Conservation (phyloP, 2,888 invertebrate species). For the Ethmia dodecea region DNA sequence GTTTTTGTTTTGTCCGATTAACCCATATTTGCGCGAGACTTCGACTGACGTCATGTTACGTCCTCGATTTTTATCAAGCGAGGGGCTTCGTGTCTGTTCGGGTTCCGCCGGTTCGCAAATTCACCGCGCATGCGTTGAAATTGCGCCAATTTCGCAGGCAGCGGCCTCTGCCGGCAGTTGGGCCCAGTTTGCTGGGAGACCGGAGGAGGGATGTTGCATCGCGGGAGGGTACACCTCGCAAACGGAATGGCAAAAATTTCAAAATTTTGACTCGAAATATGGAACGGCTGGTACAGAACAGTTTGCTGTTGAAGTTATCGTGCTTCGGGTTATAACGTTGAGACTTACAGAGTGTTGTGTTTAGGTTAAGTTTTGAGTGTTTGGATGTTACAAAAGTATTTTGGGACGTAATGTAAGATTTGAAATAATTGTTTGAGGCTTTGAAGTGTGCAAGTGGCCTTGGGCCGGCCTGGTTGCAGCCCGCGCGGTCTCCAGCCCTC, state of each 20-base stretch:
- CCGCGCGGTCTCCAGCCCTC: conserved; percentile 48
- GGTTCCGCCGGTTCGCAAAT: conserved; percentile 60
- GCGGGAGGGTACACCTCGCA: conserved; percentile 43
- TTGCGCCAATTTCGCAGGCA: conserved; percentile 72
- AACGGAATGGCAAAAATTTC: conserved; percentile 56
- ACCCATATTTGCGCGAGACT: conserved; percentile 61
- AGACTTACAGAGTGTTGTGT: conserved; percentile 37
- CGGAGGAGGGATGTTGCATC: conserved; percentile 61
- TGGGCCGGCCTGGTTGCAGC: conserved; percentile 45
- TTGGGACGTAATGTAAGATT: conserved; percentile 17
- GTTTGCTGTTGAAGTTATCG: conserved; percentile 27
- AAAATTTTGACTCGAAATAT: conserved; percentile 53
- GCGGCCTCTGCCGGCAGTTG: conserved; percentile 64
- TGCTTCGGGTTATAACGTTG: conserved; percentile 22
- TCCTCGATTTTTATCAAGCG: conserved; percentile 73
- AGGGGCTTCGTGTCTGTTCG: conserved; percentile 65
- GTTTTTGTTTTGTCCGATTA: conserved; percentile 66
- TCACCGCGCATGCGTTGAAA: conserved; percentile 66
- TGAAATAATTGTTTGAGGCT: conserved; percentile 22
- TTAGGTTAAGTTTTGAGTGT: conserved; percentile 36
- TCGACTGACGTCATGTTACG: conserved; percentile 68
- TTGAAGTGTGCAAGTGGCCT: conserved; percentile 28
- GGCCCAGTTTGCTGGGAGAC: conserved; percentile 52
- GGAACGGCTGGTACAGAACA: conserved; percentile 36
- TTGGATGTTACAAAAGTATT: conserved; percentile 14